These are phyloP conservation scores for Taxidea taxus DNA, from an alignment of 2,113 vertebrate species.

Conservation along the genomic window DNA sequence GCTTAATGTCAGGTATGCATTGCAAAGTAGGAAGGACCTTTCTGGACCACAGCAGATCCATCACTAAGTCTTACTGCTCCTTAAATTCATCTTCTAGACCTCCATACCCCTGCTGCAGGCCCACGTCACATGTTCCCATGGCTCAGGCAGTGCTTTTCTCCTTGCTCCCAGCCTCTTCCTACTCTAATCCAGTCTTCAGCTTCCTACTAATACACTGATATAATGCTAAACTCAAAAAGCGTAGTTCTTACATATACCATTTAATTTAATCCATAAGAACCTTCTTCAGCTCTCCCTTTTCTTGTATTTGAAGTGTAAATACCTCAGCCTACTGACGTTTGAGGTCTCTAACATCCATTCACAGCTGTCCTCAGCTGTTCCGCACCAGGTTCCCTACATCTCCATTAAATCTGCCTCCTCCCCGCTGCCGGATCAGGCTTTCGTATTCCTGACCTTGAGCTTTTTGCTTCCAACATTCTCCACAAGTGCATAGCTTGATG, in stretches of 20 bases:
- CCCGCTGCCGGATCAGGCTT: rapidly evolving
- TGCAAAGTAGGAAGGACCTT: neutral
- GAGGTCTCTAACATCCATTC: neutral
- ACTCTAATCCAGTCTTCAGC: neutral
- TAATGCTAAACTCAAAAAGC: neutral
- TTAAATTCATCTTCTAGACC: neutral
- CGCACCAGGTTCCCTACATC: neutral
- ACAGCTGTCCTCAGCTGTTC: neutral
- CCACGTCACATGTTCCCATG: rapidly evolving
- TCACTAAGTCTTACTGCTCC: neutral
- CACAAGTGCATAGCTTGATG: neutral
- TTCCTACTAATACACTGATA: too few species aligned
- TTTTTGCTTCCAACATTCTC: neutral
- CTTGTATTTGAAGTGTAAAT: neutral
- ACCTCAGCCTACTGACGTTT: neutral
- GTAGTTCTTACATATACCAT: neutral
- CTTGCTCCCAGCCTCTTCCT: neutral
- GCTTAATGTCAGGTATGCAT: neutral
- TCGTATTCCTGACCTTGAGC: rapidly evolving
- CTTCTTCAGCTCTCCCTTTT: neutral
- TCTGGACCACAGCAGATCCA: neutral
- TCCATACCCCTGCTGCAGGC: neutral
- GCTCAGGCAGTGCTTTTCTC: neutral
- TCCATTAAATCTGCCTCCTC: neutral
- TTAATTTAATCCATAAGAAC: neutral